These are phyloP conservation scores for Anthonomus grandis DNA, from an alignment of 1,140 invertebrate genomes.

Conservation along the genomic window DNA sequence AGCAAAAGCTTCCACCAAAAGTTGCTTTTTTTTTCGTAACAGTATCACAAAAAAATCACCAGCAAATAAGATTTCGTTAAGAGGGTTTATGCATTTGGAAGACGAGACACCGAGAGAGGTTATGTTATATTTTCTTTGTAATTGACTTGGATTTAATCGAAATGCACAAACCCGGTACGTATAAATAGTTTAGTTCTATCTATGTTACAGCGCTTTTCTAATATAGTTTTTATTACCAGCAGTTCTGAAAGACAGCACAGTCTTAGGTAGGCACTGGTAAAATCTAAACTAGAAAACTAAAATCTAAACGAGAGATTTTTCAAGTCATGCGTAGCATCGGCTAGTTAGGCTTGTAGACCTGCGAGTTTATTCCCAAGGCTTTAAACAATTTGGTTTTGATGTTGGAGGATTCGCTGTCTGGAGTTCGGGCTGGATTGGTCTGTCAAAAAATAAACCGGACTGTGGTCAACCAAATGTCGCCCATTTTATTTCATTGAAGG, in stretches of 20 bases:
- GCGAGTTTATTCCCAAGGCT: conserved; percentile 55
- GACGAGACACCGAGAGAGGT: too few relatives aligned
- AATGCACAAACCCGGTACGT: too few relatives aligned
- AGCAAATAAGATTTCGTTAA: too few relatives aligned
- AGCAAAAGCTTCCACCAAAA: too few relatives aligned
- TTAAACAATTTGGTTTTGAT: conserved; percentile 63
- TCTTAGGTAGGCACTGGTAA: not conserved
- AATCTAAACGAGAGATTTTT: not conserved
- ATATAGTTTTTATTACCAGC: not conserved
- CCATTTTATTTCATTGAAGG: too few relatives aligned
- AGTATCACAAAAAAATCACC: too few relatives aligned
- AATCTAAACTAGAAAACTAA: not conserved
- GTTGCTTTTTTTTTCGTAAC: too few relatives aligned
- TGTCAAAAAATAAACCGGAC: conserved; percentile 31
- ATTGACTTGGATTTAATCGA: too few relatives aligned
- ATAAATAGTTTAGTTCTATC: too few relatives aligned
- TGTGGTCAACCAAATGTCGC: not conserved
- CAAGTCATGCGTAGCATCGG: conserved; percentile 29
- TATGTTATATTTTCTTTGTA: too few relatives aligned
- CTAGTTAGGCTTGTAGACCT: conserved; percentile 43
- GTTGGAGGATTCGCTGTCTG: conserved; percentile 50
- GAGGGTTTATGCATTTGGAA: too few relatives aligned
- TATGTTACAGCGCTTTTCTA: too few relatives aligned
- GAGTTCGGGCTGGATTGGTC: conserved; percentile 46
- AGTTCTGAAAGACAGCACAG: not conserved